Conservation (phyloP, 2,113 vertebrate genomes). For the Colinus virginianus region DNA sequence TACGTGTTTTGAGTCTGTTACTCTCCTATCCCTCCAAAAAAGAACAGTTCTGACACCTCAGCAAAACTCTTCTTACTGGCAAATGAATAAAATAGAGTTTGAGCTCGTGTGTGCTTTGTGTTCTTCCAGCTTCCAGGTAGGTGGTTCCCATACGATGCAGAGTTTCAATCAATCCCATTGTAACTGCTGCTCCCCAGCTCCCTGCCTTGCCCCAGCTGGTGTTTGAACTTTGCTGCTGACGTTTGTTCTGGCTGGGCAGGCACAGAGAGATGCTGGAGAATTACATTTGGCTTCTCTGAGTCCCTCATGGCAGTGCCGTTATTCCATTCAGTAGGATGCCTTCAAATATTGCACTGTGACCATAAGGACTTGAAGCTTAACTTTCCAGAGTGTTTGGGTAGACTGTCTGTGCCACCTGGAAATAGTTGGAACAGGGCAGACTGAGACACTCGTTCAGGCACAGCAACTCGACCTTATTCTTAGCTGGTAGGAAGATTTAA, state of each 20-base stretch:
- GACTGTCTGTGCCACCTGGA: background rate
- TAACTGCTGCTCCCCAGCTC: background rate
- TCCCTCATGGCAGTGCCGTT: background rate
- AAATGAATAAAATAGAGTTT: background rate
- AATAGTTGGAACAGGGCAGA: background rate
- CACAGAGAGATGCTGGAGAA: background rate
- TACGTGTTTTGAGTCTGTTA: background rate
- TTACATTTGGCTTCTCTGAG: constrained; percentile 19
- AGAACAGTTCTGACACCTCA: background rate
- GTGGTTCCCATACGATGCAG: background rate
- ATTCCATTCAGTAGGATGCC: background rate
- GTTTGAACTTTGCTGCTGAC: background rate
- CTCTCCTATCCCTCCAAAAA: background rate
- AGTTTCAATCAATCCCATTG: background rate
- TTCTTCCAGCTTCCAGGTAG: constrained; percentile 44
- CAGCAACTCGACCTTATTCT: background rate
- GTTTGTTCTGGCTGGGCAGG: constrained; percentile 2
- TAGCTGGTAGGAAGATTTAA: background rate
- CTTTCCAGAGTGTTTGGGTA: background rate
- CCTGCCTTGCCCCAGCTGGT: background rate
- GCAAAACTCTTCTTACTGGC: background rate
- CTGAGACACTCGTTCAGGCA: background rate
- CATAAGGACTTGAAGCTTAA: background rate
- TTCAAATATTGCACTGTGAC: background rate
- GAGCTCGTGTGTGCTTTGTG: background rate